Percentiles rank a stretch among this genome's conserved stretches.
These are phyloP conservation scores for Aradus depressus DNA, from an alignment of 2,888 invertebrate species.

Conservation along the genomic window DNA sequence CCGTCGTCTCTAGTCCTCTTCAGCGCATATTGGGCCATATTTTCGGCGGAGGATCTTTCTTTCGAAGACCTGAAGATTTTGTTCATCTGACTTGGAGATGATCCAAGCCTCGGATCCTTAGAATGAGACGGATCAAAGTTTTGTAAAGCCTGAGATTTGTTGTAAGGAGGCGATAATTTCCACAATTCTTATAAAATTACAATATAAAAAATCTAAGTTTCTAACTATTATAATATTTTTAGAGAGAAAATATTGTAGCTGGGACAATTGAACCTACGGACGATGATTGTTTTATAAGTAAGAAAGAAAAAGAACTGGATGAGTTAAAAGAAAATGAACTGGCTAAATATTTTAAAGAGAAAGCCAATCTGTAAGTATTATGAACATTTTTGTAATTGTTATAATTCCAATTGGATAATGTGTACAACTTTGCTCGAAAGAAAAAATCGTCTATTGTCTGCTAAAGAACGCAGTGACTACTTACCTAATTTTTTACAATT, in stretches of 20 bases:
- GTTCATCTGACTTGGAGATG: too few relatives aligned
- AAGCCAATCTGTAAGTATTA: too few relatives aligned
- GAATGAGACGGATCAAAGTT: too few relatives aligned
- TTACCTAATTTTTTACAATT: background rate
- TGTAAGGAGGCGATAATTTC: background rate
- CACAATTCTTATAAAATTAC: background rate
- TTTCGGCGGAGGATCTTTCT: too few relatives aligned
- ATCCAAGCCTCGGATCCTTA: too few relatives aligned
- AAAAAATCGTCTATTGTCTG: too few relatives aligned
- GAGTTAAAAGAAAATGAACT: slow-evolving; percentile 48
- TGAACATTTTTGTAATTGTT: background rate
- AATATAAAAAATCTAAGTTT: background rate
- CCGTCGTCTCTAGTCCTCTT: too few relatives aligned
- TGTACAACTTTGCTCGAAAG: slow-evolving; percentile 32
- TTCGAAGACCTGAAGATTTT: too few relatives aligned
- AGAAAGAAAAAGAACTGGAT: slow-evolving; percentile 55
- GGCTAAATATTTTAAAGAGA: slow-evolving; percentile 45
- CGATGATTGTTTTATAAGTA: slow-evolving; percentile 79
- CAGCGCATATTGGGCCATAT: too few relatives aligned
- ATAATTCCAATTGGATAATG: background rate
- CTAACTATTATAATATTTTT: slow-evolving; percentile 15
- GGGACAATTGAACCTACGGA: slow-evolving; percentile 80
- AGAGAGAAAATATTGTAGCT: slow-evolving; percentile 32
- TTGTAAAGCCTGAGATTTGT: background rate
- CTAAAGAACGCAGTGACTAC: too few relatives aligned